phyloP scores from a whole-genome alignment of 1,140 invertebrate species.

The Hydropsyche tenuis region DNA sequence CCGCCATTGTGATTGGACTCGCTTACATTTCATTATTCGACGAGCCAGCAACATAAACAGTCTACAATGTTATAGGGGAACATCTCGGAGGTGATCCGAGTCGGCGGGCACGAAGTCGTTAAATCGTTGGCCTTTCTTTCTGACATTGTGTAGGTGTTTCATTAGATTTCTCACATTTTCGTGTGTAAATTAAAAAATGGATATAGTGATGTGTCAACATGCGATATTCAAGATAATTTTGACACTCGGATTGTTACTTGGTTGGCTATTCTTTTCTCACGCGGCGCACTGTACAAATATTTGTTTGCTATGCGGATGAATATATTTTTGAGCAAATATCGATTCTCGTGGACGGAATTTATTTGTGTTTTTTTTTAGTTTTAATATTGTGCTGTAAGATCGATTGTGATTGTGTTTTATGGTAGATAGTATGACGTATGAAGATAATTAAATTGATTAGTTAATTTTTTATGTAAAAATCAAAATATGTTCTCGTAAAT shows the following conservation, averaged over 20 bases:
- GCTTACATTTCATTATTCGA: conserved; percentile 34
- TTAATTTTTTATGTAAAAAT: too few relatives aligned
- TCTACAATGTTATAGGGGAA: background rate
- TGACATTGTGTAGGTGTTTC: too few relatives aligned
- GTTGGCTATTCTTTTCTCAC: conserved; percentile 27
- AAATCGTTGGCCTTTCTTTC: background rate
- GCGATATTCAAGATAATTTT: conserved; percentile 9
- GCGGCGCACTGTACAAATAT: conserved; percentile 24
- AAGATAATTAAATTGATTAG: too few relatives aligned
- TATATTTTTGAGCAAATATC: conserved; percentile 24
- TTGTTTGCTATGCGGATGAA: conserved; percentile 10
- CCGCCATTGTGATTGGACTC: conserved; percentile 30
- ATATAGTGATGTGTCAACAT: background rate
- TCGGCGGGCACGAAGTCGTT: too few relatives aligned
- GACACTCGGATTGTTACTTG: background rate
- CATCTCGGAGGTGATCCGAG: too few relatives aligned
- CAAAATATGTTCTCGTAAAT: too few relatives aligned
- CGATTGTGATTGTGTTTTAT: too few relatives aligned
- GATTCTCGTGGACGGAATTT: conserved; percentile 9
- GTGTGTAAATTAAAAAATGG: conserved; percentile 9
- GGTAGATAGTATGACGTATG: too few relatives aligned
- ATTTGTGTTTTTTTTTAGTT: background rate
- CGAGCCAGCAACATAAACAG: conserved; percentile 5
- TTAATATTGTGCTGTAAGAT: too few relatives aligned
- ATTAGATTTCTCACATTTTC: too few relatives aligned